Percentiles rank a stretch among this genome's conserved stretches.
These are phyloP conservation scores for Plutomurus gul DNA, from an alignment of 1,140 invertebrate species.

Conservation along the genomic window DNA sequence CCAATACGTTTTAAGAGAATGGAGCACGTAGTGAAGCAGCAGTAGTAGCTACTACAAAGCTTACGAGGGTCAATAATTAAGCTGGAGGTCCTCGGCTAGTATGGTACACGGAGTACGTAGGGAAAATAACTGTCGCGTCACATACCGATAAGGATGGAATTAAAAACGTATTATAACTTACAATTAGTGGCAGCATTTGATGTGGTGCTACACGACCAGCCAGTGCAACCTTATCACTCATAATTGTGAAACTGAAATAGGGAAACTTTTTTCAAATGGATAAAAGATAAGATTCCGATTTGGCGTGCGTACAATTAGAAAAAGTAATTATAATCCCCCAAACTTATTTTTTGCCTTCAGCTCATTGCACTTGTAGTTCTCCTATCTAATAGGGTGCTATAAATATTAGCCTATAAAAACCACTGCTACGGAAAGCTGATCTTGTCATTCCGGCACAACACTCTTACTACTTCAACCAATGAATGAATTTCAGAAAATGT, in stretches of 20 bases:
- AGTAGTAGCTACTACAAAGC: too few species aligned
- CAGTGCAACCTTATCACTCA: background rate
- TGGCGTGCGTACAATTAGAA: slow-evolving; percentile 22
- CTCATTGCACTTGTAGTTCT: too few species aligned
- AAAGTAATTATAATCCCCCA: slow-evolving; percentile 32
- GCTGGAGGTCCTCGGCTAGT: background rate
- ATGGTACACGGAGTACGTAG: background rate
- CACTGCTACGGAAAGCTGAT: too few species aligned
- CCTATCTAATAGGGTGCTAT: too few species aligned
- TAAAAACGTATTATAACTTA: background rate
- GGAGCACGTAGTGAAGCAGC: too few species aligned
- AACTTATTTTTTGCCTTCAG: slow-evolving; percentile 22
- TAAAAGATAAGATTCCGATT: slow-evolving; percentile 28
- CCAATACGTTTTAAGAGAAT: too few species aligned
- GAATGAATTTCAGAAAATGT: too few species aligned
- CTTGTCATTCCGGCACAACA: too few species aligned
- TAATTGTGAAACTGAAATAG: slow-evolving; percentile 8
- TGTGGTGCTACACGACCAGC: background rate
- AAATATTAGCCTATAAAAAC: too few species aligned
- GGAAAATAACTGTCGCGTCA: background rate
- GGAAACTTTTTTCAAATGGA: slow-evolving; percentile 27
- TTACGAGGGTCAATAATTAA: background rate
- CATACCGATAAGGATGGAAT: slow-evolving; percentile 11
- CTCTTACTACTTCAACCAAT: too few species aligned
- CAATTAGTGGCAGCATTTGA: background rate